A percentile compares a stretch with the other conserved stretches of the same genome.
Conservation (phyloP, 1,140 invertebrate species). For the Formica exsecta region DNA sequence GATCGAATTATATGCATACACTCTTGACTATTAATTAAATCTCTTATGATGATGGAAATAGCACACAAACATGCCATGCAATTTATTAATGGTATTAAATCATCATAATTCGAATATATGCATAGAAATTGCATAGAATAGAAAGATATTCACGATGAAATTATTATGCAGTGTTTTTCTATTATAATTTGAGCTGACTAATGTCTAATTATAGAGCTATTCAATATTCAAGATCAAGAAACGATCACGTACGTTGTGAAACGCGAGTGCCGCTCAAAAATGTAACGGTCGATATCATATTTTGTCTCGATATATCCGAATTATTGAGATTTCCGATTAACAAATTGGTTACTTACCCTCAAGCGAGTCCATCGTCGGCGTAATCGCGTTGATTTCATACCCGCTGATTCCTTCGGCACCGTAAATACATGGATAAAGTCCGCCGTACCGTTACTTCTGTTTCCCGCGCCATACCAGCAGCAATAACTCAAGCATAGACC, state of each 20-base stretch:
- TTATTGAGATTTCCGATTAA: too few relatives aligned
- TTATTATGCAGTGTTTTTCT: background rate
- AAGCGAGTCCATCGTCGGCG: slow-evolving; percentile 23
- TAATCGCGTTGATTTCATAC: slow-evolving; percentile 58
- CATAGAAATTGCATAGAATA: background rate
- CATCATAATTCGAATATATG: background rate
- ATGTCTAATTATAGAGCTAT: background rate
- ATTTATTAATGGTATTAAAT: slow-evolving; percentile 34
- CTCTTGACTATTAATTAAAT: slow-evolving; percentile 60
- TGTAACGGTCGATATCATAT: too few relatives aligned
- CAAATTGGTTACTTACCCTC: slow-evolving; percentile 37
- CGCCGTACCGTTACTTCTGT: slow-evolving; percentile 29
- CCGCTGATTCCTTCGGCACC: slow-evolving; percentile 48
- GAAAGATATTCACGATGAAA: slow-evolving; percentile 1
- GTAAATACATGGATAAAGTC: background rate
- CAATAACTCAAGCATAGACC: slow-evolving; percentile 21
- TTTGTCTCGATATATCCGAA: too few relatives aligned
- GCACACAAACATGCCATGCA: background rate
- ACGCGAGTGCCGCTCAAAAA: too few relatives aligned
- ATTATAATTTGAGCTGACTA: background rate
- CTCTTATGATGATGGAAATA: slow-evolving; percentile 27
- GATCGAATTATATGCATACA: slow-evolving; percentile 25
- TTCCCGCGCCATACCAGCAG: background rate
- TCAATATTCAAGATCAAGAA: background rate
- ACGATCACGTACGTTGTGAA: too few relatives aligned